phyloP scores from a whole-genome alignment of 2,113 vertebrate genomes.

The Murina feae region DNA sequence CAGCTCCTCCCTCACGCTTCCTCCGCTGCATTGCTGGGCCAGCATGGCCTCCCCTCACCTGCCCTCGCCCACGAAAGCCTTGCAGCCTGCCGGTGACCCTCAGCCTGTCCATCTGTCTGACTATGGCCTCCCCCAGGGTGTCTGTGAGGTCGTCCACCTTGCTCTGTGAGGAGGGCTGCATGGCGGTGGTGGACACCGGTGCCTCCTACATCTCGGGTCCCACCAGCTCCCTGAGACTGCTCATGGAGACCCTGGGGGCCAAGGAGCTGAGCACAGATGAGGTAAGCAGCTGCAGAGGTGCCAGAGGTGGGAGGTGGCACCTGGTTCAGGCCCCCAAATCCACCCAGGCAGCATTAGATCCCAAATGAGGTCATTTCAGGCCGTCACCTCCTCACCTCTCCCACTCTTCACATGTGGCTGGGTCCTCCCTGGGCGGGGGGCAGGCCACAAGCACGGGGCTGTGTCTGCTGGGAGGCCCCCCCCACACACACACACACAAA shows the following conservation, averaged over 20 bases:
- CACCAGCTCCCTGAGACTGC: slow-evolving; percentile 83
- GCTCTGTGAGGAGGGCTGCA: slow-evolving; percentile 91
- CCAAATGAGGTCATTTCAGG: background rate
- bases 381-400: background rate
- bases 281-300: slow-evolving; percentile 76
- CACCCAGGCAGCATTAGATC: background rate
- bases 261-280: slow-evolving; percentile 84
- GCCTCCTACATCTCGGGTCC: slow-evolving; percentile 94
- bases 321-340: accelerated
- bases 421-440: background rate
- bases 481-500: background rate
- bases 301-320: background rate
- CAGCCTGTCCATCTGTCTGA: background rate
- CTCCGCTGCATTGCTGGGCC: accelerated
- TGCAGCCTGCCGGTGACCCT: no score
- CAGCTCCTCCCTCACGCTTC: no score
- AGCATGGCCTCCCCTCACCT: background rate
- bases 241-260: slow-evolving; percentile 91
- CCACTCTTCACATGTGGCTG: background rate
- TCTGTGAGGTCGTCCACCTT: slow-evolving; percentile 85
- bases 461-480: background rate
- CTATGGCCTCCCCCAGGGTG: slow-evolving; percentile 79
- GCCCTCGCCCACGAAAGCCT: background rate
- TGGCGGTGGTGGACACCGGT: slow-evolving; percentile 90
- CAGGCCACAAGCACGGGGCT: background rate